Percentiles rank a stretch among this genome's conserved stretches.
These are phyloP conservation scores for Leucoma salicis DNA, from an alignment of 2,888 invertebrate species.

Conservation along the genomic window DNA sequence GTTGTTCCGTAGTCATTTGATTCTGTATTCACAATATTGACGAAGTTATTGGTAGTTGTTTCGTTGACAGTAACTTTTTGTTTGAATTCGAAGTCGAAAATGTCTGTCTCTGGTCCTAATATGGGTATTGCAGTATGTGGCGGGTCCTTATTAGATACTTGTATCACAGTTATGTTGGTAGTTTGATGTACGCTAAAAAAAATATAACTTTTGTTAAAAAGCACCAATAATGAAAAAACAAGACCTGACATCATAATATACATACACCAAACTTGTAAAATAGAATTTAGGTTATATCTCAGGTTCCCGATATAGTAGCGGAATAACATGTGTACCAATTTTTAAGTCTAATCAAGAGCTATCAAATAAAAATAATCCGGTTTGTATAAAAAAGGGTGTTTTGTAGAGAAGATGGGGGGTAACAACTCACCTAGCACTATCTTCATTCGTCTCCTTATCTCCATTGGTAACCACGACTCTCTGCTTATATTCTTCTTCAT, in stretches of 20 bases:
- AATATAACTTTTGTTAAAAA: background rate
- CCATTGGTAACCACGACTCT: constrained; percentile 52
- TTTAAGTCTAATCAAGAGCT: too few relatives aligned
- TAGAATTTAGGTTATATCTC: too few relatives aligned
- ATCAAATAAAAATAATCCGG: too few relatives aligned
- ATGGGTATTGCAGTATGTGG: constrained; percentile 73
- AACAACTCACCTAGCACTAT: constrained; percentile 17
- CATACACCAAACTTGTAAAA: too few relatives aligned
- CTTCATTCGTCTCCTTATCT: constrained; percentile 17
- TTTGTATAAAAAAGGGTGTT: too few relatives aligned
- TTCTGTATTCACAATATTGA: constrained; percentile 72
- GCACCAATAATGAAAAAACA: too few relatives aligned
- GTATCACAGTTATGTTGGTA: constrained; percentile 83
- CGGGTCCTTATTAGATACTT: constrained; percentile 78
- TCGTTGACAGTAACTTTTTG: constrained; percentile 36
- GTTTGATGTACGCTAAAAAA: constrained; percentile 47
- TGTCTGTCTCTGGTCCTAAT: constrained; percentile 51
- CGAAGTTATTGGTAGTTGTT: constrained; percentile 42
- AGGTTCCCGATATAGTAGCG: too few relatives aligned
- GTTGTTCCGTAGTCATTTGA: constrained; percentile 62
- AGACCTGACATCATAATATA: too few relatives aligned
- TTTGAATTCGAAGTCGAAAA: constrained; percentile 67
- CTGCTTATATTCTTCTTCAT: constrained; percentile 45
- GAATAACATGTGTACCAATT: too few relatives aligned
- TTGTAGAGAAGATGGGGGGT: too few relatives aligned